Conservation (phyloP, 1,140 invertebrate genomes). For the Dendrolimus kikuchii region DNA sequence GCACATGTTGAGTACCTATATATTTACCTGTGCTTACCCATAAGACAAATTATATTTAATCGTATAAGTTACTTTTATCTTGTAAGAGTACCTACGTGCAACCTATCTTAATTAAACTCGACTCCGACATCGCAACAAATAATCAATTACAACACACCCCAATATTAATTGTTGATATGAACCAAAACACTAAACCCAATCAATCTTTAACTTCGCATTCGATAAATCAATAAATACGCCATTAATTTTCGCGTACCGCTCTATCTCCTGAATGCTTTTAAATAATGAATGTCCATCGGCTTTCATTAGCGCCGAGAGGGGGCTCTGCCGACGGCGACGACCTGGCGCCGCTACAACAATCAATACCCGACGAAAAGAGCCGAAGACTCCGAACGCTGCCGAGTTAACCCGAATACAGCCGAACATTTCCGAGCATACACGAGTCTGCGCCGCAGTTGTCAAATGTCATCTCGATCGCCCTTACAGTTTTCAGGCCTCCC, state of each 20-base stretch:
- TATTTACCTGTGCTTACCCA: too few species aligned
- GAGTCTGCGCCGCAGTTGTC: slow-evolving; percentile 51
- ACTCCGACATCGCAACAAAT: too few species aligned
- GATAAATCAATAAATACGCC: slow-evolving; percentile 64
- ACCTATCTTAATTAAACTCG: too few species aligned
- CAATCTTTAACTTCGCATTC: slow-evolving; percentile 52
- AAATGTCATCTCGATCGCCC: slow-evolving; percentile 55
- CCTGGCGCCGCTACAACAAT: slow-evolving; percentile 50
- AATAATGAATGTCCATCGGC: slow-evolving; percentile 63
- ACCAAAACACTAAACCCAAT: slow-evolving; percentile 28
- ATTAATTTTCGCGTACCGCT: slow-evolving; percentile 58
- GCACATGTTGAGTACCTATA: too few species aligned
- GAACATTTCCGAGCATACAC: slow-evolving; percentile 22
- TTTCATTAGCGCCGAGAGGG: slow-evolving; percentile 53
- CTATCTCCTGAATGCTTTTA: slow-evolving; percentile 45
- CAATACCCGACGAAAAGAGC: slow-evolving; percentile 33
- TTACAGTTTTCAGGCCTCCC: slow-evolving; percentile 52
- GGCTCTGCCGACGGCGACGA: slow-evolving; percentile 57
- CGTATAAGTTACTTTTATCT: too few species aligned
- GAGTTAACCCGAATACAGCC: slow-evolving; percentile 17
- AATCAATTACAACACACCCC: background rate
- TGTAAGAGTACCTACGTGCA: too few species aligned
- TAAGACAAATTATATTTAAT: too few species aligned
- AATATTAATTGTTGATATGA: background rate
- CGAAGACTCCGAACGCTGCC: slow-evolving; percentile 12